A percentile compares a stretch with the other conserved stretches of the same genome.
Evolutionary conservation across 2,113 vertebrate genomes (phyloP).

Genomic region (Hepsetus odoe): DNA sequence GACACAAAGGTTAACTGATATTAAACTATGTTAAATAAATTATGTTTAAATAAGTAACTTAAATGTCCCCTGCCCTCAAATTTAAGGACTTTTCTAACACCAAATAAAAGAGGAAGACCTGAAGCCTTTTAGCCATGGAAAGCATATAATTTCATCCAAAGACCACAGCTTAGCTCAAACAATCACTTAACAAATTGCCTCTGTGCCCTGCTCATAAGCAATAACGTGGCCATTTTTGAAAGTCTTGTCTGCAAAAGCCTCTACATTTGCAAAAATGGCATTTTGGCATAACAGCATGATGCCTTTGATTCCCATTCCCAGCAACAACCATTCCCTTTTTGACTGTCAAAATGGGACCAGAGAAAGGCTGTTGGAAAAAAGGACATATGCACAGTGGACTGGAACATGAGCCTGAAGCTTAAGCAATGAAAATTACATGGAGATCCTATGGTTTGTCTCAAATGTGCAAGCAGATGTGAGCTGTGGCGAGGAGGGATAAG

Average conservation of each 20-base stretch:
- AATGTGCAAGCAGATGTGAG: slow-evolving; percentile 78
- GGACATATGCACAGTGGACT: slow-evolving; percentile 64
- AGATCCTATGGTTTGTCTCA: slow-evolving; percentile 66
- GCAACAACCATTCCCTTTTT: slow-evolving; percentile 70
- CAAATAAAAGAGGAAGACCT: slow-evolving; percentile 22
- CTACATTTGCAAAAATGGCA: slow-evolving; percentile 58
- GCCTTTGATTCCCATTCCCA: slow-evolving; percentile 71
- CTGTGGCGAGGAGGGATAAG: slow-evolving; percentile 62
- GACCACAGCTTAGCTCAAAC: slow-evolving; percentile 9
- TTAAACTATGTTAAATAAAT: slow-evolving; percentile 4
- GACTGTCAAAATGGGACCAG: slow-evolving; percentile 51
- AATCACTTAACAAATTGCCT: slow-evolving; percentile 37
- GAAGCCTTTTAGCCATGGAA: slow-evolving; percentile 9
- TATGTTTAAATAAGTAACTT: no score
- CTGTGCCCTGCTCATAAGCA: slow-evolving; percentile 34
- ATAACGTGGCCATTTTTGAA: slow-evolving; percentile 46
- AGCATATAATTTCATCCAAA: slow-evolving; percentile 7
- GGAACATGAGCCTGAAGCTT: slow-evolving; percentile 68
- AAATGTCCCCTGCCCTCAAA: slow-evolving; percentile 26
- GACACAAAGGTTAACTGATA: background rate
- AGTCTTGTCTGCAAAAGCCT: slow-evolving; percentile 44
- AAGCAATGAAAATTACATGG: slow-evolving; percentile 74
- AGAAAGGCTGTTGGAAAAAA: slow-evolving; percentile 72
- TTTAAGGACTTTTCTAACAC: slow-evolving; percentile 8
- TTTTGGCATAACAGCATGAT: slow-evolving; percentile 59